These are phyloP conservation scores for Lateolabrax maculatus DNA, from an alignment of 2,797 vertebrate species.

Conservation along the genomic window DNA sequence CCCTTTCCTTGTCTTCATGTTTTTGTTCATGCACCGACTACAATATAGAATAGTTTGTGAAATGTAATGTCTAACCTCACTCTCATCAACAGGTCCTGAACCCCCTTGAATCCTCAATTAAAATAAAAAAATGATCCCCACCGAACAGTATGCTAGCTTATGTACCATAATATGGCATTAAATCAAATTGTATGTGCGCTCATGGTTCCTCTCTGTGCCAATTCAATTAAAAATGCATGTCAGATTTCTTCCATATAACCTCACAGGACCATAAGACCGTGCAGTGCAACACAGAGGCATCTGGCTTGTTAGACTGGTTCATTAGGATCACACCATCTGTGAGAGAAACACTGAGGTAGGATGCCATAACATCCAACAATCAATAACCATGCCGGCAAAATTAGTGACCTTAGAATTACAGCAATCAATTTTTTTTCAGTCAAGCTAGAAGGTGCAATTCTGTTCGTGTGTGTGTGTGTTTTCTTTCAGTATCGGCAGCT, in stretches of 20 bases:
- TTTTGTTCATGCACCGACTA: not conserved
- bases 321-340: conserved; percentile 76
- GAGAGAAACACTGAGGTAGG: conserved; percentile 43
- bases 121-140: not conserved
- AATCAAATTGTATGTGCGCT: conserved; percentile 1
- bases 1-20: not conserved
- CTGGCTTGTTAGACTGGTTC: conserved; percentile 66
- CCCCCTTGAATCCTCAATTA: not conserved
- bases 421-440: conserved; percentile 26
- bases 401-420: conserved; percentile 30
- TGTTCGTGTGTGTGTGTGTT: not conserved
- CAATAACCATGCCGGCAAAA: conserved; percentile 33
- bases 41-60: not conserved
- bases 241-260: conserved; percentile 36
- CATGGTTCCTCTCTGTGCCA: conserved; percentile 4
- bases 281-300: conserved; percentile 39
- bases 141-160: not conserved
- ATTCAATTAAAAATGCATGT: conserved; percentile 51
- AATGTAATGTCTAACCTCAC: not conserved
- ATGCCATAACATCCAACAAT: conserved; percentile 36
- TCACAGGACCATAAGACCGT: conserved; percentile 36
- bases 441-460: not conserved
- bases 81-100: not conserved
- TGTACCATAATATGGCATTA: not conserved
- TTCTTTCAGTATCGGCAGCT: not conserved